These are phyloP conservation scores for Helobdella robusta DNA, from an alignment of 2,888 invertebrate species.

Conservation along the genomic window DNA sequence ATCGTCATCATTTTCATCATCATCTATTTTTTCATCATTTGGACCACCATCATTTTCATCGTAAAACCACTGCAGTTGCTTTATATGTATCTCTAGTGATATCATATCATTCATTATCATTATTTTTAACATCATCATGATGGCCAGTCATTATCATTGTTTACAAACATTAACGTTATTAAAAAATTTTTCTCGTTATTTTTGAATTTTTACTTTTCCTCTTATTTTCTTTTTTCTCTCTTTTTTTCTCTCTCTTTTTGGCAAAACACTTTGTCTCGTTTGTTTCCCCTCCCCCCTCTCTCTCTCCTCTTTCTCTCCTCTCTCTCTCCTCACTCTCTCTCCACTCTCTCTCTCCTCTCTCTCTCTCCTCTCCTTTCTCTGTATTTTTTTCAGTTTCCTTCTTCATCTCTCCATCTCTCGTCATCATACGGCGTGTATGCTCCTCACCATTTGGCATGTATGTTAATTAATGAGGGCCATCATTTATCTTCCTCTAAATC, in stretches of 20 bases:
- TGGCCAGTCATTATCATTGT: no score
- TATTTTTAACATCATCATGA: no score
- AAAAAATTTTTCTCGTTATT: neutral
- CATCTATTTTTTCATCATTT: no score
- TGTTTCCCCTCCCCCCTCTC: neutral
- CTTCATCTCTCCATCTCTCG: neutral
- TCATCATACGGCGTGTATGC: neutral
- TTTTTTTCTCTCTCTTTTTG: conserved; percentile 1
- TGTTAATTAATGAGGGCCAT: no score
- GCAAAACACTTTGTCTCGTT: neutral
- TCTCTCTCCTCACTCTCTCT: neutral
- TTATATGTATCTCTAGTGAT: no score
- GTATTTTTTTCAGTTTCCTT: neutral
- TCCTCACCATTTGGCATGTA: neutral
- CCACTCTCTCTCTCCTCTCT: neutral
- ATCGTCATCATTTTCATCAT: no score
- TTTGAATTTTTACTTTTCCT: neutral
- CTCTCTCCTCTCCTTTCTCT: neutral
- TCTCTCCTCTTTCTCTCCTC: neutral
- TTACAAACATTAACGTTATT: no score
- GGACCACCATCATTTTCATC: no score
- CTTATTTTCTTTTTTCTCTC: neutral
- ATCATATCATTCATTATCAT: no score
- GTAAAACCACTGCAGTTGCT: no score
- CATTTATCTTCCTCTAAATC: no score